A percentile compares a stretch with the other conserved stretches of the same genome.
Evolutionary conservation across 1,140 invertebrate species (phyloP).

Genomic region (Lepidurus couesii): DNA sequence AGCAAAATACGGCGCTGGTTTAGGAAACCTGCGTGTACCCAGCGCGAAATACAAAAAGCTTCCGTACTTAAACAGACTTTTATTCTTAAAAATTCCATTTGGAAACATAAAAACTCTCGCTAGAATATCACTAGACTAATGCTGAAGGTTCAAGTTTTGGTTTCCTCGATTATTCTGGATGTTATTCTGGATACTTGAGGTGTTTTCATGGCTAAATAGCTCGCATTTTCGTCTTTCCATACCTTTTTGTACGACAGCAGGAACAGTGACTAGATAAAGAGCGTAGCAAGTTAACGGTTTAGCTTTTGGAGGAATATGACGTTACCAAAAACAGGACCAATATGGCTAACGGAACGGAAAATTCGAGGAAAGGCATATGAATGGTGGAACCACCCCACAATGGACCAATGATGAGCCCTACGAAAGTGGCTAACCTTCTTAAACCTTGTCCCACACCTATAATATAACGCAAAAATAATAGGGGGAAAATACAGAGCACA

Average conservation of each 20-base stretch:
- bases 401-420: constrained; percentile 33
- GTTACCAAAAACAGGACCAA: constrained; percentile 29
- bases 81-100: too few relatives aligned
- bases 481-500: not conserved
- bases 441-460: constrained; percentile 32
- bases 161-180: not conserved
- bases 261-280: not conserved
- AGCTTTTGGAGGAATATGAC: not conserved
- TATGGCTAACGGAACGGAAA: constrained; percentile 28
- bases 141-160: not conserved
- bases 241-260: not conserved
- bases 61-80: too few relatives aligned
- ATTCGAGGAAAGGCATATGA: constrained; percentile 27
- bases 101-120: too few relatives aligned
- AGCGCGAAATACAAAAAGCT: too few relatives aligned
- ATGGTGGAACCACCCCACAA: constrained; percentile 33
- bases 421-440: constrained; percentile 30
- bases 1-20: not conserved
- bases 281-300: not conserved
- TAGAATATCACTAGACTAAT: too few relatives aligned
- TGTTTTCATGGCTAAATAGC: constrained; percentile 2
- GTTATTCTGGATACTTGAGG: not conserved
- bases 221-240: constrained; percentile 10
- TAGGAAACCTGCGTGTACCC: too few relatives aligned
- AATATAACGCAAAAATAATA: not conserved